A percentile compares a stretch with the other conserved stretches of the same genome.
These are phyloP conservation scores for Ceramica pisi DNA, from an alignment of 2,888 invertebrate species.

Conservation along the genomic window DNA sequence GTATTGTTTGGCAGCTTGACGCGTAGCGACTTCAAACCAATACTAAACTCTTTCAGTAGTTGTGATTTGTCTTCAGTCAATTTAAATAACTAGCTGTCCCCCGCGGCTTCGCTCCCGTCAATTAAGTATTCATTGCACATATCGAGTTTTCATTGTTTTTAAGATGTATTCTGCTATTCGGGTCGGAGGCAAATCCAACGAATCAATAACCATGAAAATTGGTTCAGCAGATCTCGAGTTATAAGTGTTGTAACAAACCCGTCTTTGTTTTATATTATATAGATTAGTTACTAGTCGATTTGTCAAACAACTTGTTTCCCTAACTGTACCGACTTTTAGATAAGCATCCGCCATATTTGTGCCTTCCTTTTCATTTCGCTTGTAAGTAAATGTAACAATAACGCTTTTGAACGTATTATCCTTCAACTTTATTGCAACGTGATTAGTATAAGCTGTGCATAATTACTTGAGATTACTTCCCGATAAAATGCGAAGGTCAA, in stretches of 20 bases:
- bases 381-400: slow-evolving; percentile 30
- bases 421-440: slow-evolving; percentile 55
- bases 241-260: no score
- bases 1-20: background rate
- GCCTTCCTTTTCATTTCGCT: slow-evolving; percentile 32
- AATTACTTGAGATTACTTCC: slow-evolving; percentile 47
- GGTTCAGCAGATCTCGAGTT: no score
- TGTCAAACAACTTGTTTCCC: slow-evolving; percentile 5
- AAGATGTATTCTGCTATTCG: no score
- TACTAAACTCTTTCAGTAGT: no score
- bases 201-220: no score
- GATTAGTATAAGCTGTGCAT: slow-evolving; percentile 7
- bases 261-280: no score
- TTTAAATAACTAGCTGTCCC: no score
- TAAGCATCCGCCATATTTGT: slow-evolving; percentile 17
- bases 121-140: no score
- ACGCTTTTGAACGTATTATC: slow-evolving; percentile 42
- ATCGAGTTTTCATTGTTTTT: no score
- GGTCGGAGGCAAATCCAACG: no score
- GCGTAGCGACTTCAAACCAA: background rate
- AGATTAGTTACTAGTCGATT: background rate
- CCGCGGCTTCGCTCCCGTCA: no score
- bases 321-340: slow-evolving; percentile 5
- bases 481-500: slow-evolving; percentile 35
- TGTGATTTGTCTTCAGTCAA: no score